Percentiles rank a stretch among this genome's conserved stretches.
Evolutionary conservation across 2,888 invertebrate species (phyloP).

Genomic region (Ariolimax columbianus): DNA sequence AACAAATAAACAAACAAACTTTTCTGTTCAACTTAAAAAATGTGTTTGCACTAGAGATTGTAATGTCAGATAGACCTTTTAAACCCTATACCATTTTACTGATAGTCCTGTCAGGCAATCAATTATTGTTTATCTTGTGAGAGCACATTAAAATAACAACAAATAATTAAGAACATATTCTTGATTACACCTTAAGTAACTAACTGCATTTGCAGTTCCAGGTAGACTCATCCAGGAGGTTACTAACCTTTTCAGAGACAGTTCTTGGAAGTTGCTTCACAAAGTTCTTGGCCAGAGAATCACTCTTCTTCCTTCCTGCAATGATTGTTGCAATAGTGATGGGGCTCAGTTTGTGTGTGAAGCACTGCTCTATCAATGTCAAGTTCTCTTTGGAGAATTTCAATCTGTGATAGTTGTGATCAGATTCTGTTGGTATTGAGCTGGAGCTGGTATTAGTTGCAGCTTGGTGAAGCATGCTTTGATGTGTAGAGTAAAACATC

Average conservation of each 20-base stretch:
- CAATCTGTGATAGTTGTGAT: constrained; percentile 5
- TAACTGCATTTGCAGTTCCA: constrained; percentile 21
- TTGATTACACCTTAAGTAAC: too few relatives aligned
- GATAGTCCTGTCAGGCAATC: too few relatives aligned
- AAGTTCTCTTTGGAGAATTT: constrained; percentile 48
- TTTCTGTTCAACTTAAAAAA: too few relatives aligned
- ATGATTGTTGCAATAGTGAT: constrained; percentile 64
- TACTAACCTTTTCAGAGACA: constrained; percentile 19
- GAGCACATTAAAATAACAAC: too few relatives aligned
- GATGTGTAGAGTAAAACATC: constrained; percentile 39
- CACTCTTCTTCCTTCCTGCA: constrained; percentile 39
- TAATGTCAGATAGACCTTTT: too few relatives aligned
- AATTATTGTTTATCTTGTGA: too few relatives aligned
- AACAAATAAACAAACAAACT: too few relatives aligned
- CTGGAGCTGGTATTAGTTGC: neutral
- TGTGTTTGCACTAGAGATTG: too few relatives aligned
- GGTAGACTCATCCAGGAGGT: constrained; percentile 9
- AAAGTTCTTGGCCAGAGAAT: constrained; percentile 38
- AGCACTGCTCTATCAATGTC: constrained; percentile 65
- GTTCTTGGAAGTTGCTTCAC: constrained; percentile 28
- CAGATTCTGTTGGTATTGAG: neutral
- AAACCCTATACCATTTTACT: too few relatives aligned
- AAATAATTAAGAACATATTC: too few relatives aligned
- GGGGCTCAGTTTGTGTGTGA: constrained; percentile 65
- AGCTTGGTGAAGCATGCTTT: constrained; percentile 24